Percentiles rank a stretch among this genome's conserved stretches.
phyloP scores from a whole-genome alignment of 1,140 invertebrate genomes.

The Pseudomyrmex flavicornis region DNA sequence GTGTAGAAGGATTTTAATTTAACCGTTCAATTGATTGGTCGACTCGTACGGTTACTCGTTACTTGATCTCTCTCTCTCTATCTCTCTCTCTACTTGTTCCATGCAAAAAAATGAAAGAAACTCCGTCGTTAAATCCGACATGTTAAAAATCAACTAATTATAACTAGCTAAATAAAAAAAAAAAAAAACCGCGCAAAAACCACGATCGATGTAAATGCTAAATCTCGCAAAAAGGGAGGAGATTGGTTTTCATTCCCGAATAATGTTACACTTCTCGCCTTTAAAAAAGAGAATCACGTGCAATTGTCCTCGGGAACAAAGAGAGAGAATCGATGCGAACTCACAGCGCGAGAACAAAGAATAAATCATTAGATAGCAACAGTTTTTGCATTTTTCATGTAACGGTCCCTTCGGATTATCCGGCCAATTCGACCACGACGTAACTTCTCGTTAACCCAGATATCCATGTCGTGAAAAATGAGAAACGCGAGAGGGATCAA shows the following conservation, averaged over 20 bases:
- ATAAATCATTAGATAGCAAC: too few species aligned
- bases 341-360: too few species aligned
- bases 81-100: neutral
- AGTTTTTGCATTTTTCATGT: conserved; percentile 34
- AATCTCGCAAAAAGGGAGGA: too few species aligned
- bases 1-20: too few species aligned
- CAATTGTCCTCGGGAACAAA: too few species aligned
- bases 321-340: neutral
- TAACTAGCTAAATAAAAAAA: too few species aligned
- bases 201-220: too few species aligned
- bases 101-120: neutral
- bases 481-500: conserved; percentile 36
- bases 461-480: conserved; percentile 58
- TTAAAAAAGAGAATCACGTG: too few species aligned
- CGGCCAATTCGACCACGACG: conserved; percentile 57
- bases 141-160: neutral
- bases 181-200: too few species aligned
- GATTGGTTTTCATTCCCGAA: too few species aligned
- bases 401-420: conserved; percentile 41
- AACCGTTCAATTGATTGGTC: too few species aligned
- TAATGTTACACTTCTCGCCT: too few species aligned
- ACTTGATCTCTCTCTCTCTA: neutral
- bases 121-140: neutral
- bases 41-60: neutral
- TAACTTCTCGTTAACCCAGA: conserved; percentile 74